phyloP scores from a whole-genome alignment of 2,797 vertebrate genomes.

The Gorsachius magnificus region DNA sequence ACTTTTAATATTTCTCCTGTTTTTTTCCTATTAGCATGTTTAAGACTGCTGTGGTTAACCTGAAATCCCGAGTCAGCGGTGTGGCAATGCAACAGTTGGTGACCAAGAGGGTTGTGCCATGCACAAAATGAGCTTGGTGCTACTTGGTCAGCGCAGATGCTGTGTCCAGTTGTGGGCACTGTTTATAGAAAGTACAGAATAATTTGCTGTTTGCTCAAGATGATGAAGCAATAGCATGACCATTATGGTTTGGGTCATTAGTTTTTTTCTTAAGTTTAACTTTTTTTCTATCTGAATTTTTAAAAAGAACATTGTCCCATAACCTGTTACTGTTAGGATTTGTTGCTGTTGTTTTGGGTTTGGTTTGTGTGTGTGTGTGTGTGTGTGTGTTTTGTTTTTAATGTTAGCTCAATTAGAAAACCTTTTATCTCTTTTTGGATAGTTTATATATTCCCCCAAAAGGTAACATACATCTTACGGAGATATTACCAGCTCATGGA shows the following conservation, averaged over 20 bases:
- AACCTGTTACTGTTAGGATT: neutral
- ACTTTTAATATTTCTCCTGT: neutral
- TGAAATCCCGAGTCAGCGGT: neutral
- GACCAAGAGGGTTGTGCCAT: neutral
- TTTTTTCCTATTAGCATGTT: neutral
- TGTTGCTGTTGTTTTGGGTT: neutral
- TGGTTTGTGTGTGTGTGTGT: no score
- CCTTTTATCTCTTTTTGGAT: neutral
- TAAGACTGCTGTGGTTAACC: neutral
- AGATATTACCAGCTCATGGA: neutral
- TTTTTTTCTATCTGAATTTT: neutral
- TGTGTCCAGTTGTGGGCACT: neutral
- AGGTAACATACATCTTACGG: neutral
- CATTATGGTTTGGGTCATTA: neutral
- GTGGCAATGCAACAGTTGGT: neutral
- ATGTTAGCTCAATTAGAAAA: neutral
- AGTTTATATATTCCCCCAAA: neutral
- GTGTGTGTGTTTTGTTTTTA: neutral
- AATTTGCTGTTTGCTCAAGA: neutral
- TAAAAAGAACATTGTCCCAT: neutral
- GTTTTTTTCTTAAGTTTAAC: neutral
- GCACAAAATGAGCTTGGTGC: neutral
- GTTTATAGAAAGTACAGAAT: neutral
- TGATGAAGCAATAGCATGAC: neutral
- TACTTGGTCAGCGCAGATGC: neutral